Evolutionary conservation across 2,797 vertebrate species (phyloP).

Genomic region (Schizothorax lantsangensis): DNA sequence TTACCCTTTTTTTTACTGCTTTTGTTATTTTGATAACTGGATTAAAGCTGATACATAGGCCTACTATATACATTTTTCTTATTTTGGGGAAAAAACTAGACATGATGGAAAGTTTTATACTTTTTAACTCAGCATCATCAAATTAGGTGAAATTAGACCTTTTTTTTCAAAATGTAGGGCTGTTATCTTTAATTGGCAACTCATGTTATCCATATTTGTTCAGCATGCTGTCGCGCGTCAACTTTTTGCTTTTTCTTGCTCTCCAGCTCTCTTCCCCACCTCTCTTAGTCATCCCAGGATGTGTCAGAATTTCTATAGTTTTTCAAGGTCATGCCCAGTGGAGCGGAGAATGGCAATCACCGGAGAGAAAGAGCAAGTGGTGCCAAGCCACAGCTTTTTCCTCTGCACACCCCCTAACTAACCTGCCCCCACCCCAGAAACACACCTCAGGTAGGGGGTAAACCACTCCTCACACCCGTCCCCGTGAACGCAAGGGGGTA

Average conservation of each 20-base stretch:
- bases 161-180: neutral
- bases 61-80: no score
- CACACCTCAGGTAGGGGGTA: conserved; percentile 65
- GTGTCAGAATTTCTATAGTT: conserved; percentile 89
- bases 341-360: conserved; percentile 88
- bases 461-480: conserved; percentile 70
- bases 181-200: conserved; percentile 6
- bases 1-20: neutral
- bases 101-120: neutral
- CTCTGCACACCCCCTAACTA: conserved; percentile 19
- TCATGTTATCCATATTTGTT: conserved; percentile 16
- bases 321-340: conserved; percentile 87
- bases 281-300: conserved; percentile 79
- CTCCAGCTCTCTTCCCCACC: conserved; percentile 36
- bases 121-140: neutral
- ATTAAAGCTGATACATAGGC: neutral
- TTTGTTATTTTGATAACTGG: neutral
- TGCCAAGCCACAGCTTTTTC: conserved; percentile 78
- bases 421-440: conserved; percentile 62
- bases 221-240: neutral
- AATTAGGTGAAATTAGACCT: neutral
- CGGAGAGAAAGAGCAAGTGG: conserved; percentile 76
- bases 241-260: conserved; percentile 12
- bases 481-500: conserved; percentile 74
- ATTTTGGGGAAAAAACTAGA: neutral